phyloP scores from a whole-genome alignment of 2,888 invertebrate genomes.

The Thymelicus sylvestris region DNA sequence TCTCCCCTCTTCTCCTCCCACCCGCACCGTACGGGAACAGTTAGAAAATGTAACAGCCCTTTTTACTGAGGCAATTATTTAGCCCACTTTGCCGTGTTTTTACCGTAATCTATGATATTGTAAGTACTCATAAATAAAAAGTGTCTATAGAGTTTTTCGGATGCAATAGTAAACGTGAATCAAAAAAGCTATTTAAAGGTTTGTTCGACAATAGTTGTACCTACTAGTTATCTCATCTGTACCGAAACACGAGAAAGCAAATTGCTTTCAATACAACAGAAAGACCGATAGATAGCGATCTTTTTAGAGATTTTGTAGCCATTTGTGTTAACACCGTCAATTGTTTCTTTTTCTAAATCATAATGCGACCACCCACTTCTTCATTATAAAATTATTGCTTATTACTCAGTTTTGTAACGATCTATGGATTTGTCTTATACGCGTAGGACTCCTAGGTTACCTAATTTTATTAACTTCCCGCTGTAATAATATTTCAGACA shows the following conservation, averaged over 20 bases:
- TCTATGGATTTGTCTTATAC: too few relatives aligned
- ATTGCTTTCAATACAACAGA: slow-evolving; percentile 7
- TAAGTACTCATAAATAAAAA: slow-evolving; percentile 1
- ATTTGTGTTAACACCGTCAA: background rate
- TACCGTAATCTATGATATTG: slow-evolving; percentile 19
- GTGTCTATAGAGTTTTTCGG: background rate
- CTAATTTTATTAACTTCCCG: too few relatives aligned
- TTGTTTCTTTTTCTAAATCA: background rate
- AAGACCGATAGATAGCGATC: background rate
- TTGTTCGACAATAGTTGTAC: slow-evolving; percentile 2
- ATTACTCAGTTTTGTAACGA: too few relatives aligned
- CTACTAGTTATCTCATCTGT: slow-evolving; percentile 8
- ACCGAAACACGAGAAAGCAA: slow-evolving; percentile 1
- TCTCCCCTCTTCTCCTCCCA: background rate
- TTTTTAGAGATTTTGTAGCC: slow-evolving; percentile 2
- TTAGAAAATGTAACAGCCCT: slow-evolving; percentile 30
- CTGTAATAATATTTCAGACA: too few relatives aligned
- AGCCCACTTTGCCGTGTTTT: slow-evolving; percentile 9
- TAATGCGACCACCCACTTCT: too few relatives aligned
- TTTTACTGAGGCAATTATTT: slow-evolving; percentile 20
- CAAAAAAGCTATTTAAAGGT: slow-evolving; percentile 6
- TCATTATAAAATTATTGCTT: too few relatives aligned
- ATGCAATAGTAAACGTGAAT: slow-evolving; percentile 10
- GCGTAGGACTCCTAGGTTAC: too few relatives aligned
- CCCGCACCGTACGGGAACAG: slow-evolving; percentile 17